Evolutionary conservation across 2,113 vertebrate species (phyloP).

Genomic region (Suricata suricatta): DNA sequence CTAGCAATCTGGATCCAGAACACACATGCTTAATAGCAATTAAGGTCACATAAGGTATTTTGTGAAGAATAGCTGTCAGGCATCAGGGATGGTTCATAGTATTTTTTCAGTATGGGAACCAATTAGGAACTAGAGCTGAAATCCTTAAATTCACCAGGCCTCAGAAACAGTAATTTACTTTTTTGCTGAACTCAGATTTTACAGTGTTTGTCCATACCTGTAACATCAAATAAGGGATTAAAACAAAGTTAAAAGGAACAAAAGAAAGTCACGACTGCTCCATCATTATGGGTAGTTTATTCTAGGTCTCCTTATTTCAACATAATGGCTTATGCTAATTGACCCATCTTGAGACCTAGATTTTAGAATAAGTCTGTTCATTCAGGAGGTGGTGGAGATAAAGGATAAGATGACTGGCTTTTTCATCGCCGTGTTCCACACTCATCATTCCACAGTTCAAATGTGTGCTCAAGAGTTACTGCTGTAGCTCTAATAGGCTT

Average conservation of each 20-base stretch:
- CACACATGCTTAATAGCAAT: background rate
- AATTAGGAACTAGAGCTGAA: background rate
- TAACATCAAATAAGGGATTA: background rate
- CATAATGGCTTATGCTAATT: background rate
- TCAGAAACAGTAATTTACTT: background rate
- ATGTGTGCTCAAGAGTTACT: background rate
- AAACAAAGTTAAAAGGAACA: background rate
- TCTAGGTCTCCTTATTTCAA: background rate
- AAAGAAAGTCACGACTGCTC: background rate
- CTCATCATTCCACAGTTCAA: background rate
- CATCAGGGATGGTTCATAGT: background rate
- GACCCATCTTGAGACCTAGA: background rate
- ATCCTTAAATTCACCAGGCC: background rate
- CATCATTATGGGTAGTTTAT: background rate
- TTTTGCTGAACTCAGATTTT: background rate
- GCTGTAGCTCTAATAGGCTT: background rate
- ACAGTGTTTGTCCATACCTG: background rate
- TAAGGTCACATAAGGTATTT: background rate
- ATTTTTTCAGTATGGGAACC: background rate
- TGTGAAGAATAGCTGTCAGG: background rate
- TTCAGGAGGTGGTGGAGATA: background rate
- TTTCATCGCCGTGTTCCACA: background rate
- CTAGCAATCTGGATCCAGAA: background rate
- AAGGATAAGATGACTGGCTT: background rate
- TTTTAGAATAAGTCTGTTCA: background rate